Evolutionary conservation across 2,797 vertebrate genomes (phyloP).

Genomic region (Trachops cirrhosus): DNA sequence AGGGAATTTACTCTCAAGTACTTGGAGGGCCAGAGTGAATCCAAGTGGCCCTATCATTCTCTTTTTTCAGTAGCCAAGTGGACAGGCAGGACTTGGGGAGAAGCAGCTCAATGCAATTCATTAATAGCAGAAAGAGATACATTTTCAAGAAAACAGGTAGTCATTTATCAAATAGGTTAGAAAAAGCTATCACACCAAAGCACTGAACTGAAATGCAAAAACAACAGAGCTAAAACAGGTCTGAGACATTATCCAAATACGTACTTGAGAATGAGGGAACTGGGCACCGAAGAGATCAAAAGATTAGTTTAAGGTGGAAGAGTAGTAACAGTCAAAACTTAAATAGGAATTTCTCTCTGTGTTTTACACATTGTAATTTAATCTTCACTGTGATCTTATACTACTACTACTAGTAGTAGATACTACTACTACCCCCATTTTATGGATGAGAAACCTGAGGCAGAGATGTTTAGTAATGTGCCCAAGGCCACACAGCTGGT

Average conservation of each 20-base stretch:
- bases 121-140: not conserved
- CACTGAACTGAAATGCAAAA: not conserved
- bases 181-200: not conserved
- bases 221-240: not conserved
- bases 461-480: not conserved
- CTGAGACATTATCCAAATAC: not conserved
- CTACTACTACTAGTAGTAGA: too few species aligned
- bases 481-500: not conserved
- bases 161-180: not conserved
- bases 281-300: not conserved
- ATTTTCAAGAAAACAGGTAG: not conserved
- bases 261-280: constrained; percentile 11
- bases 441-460: not conserved
- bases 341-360: not conserved
- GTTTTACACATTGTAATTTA: not conserved
- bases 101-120: not conserved
- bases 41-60: not conserved
- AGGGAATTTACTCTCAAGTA: not conserved
- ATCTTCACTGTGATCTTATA: not conserved
- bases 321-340: not conserved
- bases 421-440: not conserved
- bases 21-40: not conserved
- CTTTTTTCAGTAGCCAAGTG: not conserved
- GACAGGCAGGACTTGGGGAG: not conserved
- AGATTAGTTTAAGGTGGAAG: not conserved